These are phyloP conservation scores for Condylostylus longicornis DNA, from an alignment of 1,140 invertebrate species.

Conservation along the genomic window DNA sequence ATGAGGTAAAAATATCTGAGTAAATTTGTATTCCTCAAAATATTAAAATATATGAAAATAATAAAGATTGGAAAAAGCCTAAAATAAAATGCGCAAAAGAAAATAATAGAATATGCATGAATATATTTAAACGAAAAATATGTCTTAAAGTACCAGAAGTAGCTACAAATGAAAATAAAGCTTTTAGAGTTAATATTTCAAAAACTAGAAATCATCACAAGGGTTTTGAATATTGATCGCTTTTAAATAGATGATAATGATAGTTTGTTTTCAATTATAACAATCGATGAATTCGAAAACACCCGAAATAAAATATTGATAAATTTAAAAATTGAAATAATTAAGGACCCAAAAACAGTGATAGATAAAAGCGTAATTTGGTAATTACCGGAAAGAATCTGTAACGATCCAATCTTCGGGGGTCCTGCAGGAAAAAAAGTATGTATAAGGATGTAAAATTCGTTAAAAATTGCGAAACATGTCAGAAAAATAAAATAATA, in stretches of 20 bases:
- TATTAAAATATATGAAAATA: too few species aligned
- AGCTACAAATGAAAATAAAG: background rate
- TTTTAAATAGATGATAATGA: background rate
- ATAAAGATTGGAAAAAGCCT: too few species aligned
- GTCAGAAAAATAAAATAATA: constrained; percentile 2
- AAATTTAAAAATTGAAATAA: constrained; percentile 4
- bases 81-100: background rate
- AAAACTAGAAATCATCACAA: background rate
- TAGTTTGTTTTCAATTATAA: background rate
- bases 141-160: background rate
- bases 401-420: background rate
- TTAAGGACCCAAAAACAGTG: background rate
- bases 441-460: constrained; percentile 1
- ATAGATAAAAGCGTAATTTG: background rate
- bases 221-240: background rate
- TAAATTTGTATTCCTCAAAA: background rate
- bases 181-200: constrained; percentile 1
- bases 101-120: background rate
- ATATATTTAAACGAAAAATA: background rate
- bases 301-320: constrained; percentile 1
- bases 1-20: too few species aligned
- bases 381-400: background rate
- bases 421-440: constrained; percentile 6
- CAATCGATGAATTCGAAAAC: constrained; percentile 2
- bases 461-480: constrained; percentile 5